These are phyloP conservation scores for Drosophila gaucha DNA, from an alignment of 2,888 invertebrate species.

Conservation along the genomic window DNA sequence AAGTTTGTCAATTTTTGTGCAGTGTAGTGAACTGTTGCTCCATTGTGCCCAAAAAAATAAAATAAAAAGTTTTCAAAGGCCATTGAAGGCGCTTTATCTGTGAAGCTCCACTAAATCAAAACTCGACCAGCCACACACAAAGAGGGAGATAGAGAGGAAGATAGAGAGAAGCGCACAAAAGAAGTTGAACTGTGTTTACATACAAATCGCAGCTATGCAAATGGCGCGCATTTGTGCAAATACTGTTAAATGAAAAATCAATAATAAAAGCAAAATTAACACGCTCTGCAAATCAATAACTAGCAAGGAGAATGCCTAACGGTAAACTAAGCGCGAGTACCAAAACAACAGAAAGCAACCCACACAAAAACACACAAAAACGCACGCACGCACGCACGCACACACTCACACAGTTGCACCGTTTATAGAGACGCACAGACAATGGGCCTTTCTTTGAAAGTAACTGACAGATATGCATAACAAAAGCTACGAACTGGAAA, in stretches of 20 bases:
- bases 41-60: background rate
- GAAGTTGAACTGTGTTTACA: slow-evolving; percentile 14
- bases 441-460: slow-evolving; percentile 53
- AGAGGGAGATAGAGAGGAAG: background rate
- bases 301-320: slow-evolving; percentile 41
- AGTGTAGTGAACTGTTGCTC: slow-evolving; percentile 20
- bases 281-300: slow-evolving; percentile 45
- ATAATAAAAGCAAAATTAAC: slow-evolving; percentile 23
- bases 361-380: slow-evolving; percentile 3
- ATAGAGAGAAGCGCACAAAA: slow-evolving; percentile 13
- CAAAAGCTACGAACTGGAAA: slow-evolving; percentile 37
- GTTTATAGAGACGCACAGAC: slow-evolving; percentile 23
- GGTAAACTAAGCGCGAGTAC: slow-evolving; percentile 37
- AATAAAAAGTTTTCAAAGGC: slow-evolving; percentile 16
- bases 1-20: background rate
- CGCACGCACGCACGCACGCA: slow-evolving; percentile 8
- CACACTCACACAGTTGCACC: slow-evolving; percentile 9
- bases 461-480: slow-evolving; percentile 54
- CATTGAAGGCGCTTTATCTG: slow-evolving; percentile 14
- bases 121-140: slow-evolving; percentile 24
- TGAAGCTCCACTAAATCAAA: slow-evolving; percentile 61
- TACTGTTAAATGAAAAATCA: slow-evolving; percentile 34
- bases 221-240: slow-evolving; percentile 35
- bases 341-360: slow-evolving; percentile 20
- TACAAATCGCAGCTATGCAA: slow-evolving; percentile 35